Conservation (phyloP, 1,140 invertebrate species). For the Drosophila busckii region DNA sequence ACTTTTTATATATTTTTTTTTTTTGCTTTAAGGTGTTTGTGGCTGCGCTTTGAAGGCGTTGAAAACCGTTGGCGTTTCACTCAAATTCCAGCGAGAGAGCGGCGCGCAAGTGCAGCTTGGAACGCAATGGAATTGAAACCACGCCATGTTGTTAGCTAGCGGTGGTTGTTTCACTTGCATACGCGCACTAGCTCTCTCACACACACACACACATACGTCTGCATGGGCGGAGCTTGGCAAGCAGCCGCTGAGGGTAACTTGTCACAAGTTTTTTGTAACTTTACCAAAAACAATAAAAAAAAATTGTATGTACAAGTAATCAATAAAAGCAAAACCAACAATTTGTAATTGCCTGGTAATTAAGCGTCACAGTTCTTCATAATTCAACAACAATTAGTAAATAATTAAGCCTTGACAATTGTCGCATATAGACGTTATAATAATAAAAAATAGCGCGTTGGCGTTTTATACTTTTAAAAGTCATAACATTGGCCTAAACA, state of each 20-base stretch:
- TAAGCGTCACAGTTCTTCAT: constrained; percentile 58
- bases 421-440: no score
- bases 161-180: constrained; percentile 26
- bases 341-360: constrained; percentile 58
- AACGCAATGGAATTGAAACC: constrained; percentile 60
- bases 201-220: constrained; percentile 15
- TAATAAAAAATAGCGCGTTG: constrained; percentile 23
- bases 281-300: constrained; percentile 9
- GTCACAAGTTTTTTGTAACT: constrained; percentile 15
- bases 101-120: no score
- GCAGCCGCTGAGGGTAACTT: constrained; percentile 12
- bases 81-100: constrained; percentile 53
- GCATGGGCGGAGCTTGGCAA: constrained; percentile 43
- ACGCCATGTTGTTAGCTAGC: constrained; percentile 56
- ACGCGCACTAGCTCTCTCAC: background rate
- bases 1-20: constrained; percentile 17
- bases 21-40: constrained; percentile 15
- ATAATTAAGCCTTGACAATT: constrained; percentile 68
- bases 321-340: constrained; percentile 10
- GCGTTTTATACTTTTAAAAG: constrained; percentile 35
- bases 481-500: no score
- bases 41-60: constrained; percentile 54
- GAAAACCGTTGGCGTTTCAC: constrained; percentile 42
- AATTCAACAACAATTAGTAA: constrained; percentile 71
- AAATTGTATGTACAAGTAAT: no score